Percentiles rank a stretch among this genome's conserved stretches.
These are phyloP conservation scores for Aplocera efformata DNA, from an alignment of 2,888 invertebrate genomes.

Conservation along the genomic window DNA sequence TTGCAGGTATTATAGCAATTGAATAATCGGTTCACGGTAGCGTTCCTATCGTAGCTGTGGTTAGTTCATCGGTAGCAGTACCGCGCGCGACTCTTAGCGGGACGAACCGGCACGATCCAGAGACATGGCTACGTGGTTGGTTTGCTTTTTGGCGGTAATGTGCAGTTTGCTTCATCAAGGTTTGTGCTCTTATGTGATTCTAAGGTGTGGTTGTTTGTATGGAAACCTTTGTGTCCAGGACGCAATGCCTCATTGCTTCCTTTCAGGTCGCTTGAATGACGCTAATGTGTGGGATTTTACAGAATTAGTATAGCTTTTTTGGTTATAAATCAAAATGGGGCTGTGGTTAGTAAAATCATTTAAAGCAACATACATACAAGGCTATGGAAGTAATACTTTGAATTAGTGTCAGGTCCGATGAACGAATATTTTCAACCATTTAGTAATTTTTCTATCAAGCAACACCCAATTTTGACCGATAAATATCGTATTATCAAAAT, in stretches of 20 bases:
- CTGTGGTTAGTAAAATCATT: too few species aligned
- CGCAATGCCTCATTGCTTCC: too few species aligned
- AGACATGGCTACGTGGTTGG: slow-evolving; percentile 52
- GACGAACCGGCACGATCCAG: slow-evolving; percentile 42
- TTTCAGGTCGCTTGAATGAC: neutral
- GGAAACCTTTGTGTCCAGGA: neutral
- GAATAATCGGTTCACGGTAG: slow-evolving; percentile 53
- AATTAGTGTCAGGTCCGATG: too few species aligned
- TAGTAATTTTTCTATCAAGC: too few species aligned
- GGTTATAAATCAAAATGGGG: too few species aligned
- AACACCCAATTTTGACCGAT: too few species aligned
- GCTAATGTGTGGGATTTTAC: neutral
- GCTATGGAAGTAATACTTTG: too few species aligned
- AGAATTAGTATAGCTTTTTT: too few species aligned
- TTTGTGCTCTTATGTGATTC: slow-evolving; percentile 44
- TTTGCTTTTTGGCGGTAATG: slow-evolving; percentile 67
- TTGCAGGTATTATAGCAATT: slow-evolving; percentile 63
- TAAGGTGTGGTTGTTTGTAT: slow-evolving; percentile 9
- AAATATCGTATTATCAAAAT: too few species aligned
- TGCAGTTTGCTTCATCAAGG: slow-evolving; percentile 74
- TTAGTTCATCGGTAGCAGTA: slow-evolving; percentile 32
- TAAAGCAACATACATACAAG: too few species aligned
- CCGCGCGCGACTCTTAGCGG: slow-evolving; percentile 48
- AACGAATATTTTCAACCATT: too few species aligned
- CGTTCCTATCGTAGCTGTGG: slow-evolving; percentile 15